phyloP scores from a whole-genome alignment of 2,797 vertebrate genomes.

The Semotilus atromaculatus region DNA sequence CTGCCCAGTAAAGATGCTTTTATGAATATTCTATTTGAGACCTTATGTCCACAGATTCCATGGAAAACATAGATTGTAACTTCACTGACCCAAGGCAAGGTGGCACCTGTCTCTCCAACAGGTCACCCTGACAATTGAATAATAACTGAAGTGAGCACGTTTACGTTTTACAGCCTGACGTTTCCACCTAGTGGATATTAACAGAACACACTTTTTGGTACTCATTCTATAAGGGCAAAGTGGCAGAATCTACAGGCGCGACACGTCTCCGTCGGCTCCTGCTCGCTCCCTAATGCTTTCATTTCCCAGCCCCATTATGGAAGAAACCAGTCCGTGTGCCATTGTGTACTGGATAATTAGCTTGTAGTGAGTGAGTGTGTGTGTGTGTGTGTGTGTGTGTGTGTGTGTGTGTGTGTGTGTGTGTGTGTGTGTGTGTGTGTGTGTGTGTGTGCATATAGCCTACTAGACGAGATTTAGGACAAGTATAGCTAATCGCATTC shows the following conservation, averaged over 20 bases:
- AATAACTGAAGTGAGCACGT: constrained; percentile 46
- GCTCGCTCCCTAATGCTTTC: constrained; percentile 62
- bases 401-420: not conserved
- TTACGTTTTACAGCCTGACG: constrained; percentile 63
- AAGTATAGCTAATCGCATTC: not conserved
- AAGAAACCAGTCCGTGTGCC: constrained; percentile 63
- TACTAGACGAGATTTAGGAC: constrained; percentile 66
- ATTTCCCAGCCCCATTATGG: constrained; percentile 80
- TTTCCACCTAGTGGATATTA: constrained; percentile 67
- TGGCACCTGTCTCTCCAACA: constrained; percentile 32
- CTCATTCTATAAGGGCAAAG: constrained; percentile 68
- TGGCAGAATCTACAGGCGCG: constrained; percentile 77
- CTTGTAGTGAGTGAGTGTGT: constrained; percentile 49
- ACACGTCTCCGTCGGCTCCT: constrained; percentile 78
- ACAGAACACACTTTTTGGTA: constrained; percentile 46
- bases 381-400: not conserved
- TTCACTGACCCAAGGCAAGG: constrained; percentile 17
- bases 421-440: constrained; percentile 34
- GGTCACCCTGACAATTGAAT: constrained; percentile 45
- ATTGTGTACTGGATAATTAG: constrained; percentile 72
- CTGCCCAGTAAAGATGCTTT: not conserved
- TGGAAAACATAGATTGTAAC: not conserved
- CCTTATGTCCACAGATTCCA: not conserved
- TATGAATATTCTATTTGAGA: constrained; percentile 16
- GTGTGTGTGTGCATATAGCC: not conserved